phyloP scores from a whole-genome alignment of 2,888 invertebrate species.

The Ochropleura plecta region DNA sequence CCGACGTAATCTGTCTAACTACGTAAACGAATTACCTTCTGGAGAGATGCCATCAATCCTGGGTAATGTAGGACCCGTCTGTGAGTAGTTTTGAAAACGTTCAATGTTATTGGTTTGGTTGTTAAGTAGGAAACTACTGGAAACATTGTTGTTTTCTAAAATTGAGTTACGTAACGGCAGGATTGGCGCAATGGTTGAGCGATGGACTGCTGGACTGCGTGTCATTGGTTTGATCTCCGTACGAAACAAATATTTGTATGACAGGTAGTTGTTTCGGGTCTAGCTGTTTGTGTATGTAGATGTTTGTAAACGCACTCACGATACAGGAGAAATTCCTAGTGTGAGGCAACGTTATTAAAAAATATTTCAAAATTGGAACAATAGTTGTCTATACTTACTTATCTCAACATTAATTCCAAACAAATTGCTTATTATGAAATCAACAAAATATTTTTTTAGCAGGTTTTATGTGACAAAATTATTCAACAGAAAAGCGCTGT shows the following conservation, averaged over 20 bases:
- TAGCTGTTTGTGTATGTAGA: no score
- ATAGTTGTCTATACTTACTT: no score
- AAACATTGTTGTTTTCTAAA: background rate
- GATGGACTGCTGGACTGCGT: no score
- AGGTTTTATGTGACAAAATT: background rate
- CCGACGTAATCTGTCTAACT: constrained; percentile 67
- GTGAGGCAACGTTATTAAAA: no score
- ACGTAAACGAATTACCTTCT: constrained; percentile 68
- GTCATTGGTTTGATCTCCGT: no score
- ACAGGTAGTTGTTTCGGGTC: no score
- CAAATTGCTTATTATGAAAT: background rate
- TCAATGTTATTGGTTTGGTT: constrained; percentile 14
- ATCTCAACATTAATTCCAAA: no score
- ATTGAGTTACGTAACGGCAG: background rate
- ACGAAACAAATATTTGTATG: no score
- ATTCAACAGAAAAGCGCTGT: background rate
- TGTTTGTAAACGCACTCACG: no score
- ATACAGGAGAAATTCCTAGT: no score
- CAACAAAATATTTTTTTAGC: background rate
- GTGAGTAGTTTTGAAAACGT: constrained; percentile 26
- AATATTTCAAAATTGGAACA: no score
- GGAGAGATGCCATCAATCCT: constrained; percentile 51
- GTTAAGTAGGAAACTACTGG: background rate
- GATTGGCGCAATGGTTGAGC: no score
- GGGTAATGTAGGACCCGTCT: constrained; percentile 48